A percentile compares a stretch with the other conserved stretches of the same genome.
phyloP scores from a whole-genome alignment of 2,888 invertebrate genomes.

The Euspilapteryx auroguttella region DNA sequence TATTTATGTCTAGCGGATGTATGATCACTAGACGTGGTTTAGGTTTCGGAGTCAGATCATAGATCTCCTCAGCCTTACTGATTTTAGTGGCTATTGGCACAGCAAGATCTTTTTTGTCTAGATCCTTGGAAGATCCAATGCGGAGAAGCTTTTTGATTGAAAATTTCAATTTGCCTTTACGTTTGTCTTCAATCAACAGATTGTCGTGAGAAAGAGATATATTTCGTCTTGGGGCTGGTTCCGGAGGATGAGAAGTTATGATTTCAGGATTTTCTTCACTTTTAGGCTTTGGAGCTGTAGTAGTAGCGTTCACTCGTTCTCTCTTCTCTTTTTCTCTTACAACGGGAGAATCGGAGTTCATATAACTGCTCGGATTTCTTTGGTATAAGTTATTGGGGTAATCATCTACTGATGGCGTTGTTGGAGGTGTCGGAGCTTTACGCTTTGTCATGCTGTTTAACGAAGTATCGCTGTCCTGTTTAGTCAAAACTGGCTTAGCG shows the following conservation, averaged over 20 bases:
- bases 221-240: conserved; percentile 69
- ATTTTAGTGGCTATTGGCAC: conserved; percentile 43
- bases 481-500: conserved; percentile 50
- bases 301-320: conserved; percentile 59
- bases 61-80: conserved; percentile 57
- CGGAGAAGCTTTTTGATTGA: conserved; percentile 82
- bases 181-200: conserved; percentile 63
- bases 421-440: conserved; percentile 77
- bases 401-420: conserved; percentile 49
- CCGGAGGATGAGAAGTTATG: conserved; percentile 45
- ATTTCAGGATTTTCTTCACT: conserved; percentile 29
- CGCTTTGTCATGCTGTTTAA: conserved; percentile 66
- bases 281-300: conserved; percentile 21
- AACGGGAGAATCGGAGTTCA: conserved; percentile 69
- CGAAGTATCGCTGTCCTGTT: conserved; percentile 61
- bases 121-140: conserved; percentile 74
- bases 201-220: conserved; percentile 78
- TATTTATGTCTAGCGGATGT: conserved; percentile 84
- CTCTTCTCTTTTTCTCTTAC: conserved; percentile 76
- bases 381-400: conserved; percentile 57
- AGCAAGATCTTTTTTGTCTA: conserved; percentile 58
- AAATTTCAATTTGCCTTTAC: conserved; percentile 72
- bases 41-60: conserved; percentile 60
- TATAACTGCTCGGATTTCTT: conserved; percentile 55
- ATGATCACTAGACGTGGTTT: conserved; percentile 83